Evolutionary conservation across 2,113 vertebrate species (phyloP), one percentile per base, ranked within the genome.

Genomic region (Scomber japonicus): DNA sequence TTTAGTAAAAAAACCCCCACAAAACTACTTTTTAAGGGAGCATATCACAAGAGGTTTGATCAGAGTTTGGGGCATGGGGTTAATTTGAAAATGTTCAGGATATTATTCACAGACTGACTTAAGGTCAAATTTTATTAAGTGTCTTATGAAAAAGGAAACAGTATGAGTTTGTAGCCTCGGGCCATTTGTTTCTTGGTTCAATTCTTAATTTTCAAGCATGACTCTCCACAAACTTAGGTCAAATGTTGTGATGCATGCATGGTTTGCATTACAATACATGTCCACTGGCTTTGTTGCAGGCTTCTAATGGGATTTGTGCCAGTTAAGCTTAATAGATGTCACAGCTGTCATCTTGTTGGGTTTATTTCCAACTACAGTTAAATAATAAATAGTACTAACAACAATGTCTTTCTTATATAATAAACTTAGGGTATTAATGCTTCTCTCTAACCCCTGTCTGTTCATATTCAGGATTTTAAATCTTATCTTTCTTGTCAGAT

Each of bases 281-380:
- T 75, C n/a, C 35, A 35, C 45, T 48, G 45, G 55, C 48, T 53
- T 59, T 50, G 69, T 54, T 59, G 11, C 24, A 40, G 14, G 35
- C 31, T 7, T 76, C n/a, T 65, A 40, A 73, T 61, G 51, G 65
- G 44, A 66, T 81, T 81, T 81, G 48, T 67, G 55, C 8, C 79
- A 59, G 4, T 74, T 86, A 57, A 84, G 19, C 12, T 8, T 46
- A 63, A 67, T 51, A 74, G 15, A 64, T 70, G 81, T 53, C 61
- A 71, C 1, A 44, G 71, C 51, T 62, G 19, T 73, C 73, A 49
- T 74, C 30, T 40, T 40, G 35, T 40, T 40, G 35, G 1, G 35
- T 78, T 50, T 48, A 44, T 40, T 61, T 4, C 14, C 51, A 71
- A 45, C 17, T 70, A 19, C 57, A n/a, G 9, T 60, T 71, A 6